Percentiles rank a stretch among this genome's conserved stretches.
Evolutionary conservation across 2,797 vertebrate genomes (phyloP).

Genomic region (Astyanax mexicanus): DNA sequence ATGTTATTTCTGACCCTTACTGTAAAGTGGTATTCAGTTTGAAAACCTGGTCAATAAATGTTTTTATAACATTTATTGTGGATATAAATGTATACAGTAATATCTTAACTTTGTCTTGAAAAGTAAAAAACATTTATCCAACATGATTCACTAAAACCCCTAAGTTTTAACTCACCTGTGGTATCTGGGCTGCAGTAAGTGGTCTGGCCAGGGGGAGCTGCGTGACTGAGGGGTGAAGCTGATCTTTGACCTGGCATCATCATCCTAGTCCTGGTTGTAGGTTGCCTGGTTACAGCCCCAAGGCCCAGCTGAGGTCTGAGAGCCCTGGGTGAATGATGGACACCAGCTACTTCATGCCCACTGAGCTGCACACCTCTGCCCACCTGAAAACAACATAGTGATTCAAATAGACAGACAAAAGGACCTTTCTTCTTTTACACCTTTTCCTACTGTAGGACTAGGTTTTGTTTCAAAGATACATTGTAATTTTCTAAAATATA

Average conservation of each 20-base stretch:
- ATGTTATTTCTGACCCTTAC: too few relatives aligned
- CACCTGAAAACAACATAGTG: conserved; percentile 31
- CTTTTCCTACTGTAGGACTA: too few relatives aligned
- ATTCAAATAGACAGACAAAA: background rate
- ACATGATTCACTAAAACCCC: background rate
- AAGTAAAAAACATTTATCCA: too few relatives aligned
- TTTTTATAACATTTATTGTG: too few relatives aligned
- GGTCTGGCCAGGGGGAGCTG: conserved; percentile 71
- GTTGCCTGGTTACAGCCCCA: conserved; percentile 87
- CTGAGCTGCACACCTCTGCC: conserved; percentile 64
- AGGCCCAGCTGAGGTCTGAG: conserved; percentile 92
- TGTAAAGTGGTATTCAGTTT: too few relatives aligned
- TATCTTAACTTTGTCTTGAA: too few relatives aligned
- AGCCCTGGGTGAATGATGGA: conserved; percentile 88
- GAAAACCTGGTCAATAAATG: too few relatives aligned
- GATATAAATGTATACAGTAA: too few relatives aligned
- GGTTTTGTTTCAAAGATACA: too few relatives aligned
- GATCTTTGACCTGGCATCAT: conserved; percentile 85
- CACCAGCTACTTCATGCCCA: conserved; percentile 79
- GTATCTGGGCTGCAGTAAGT: conserved; percentile 77
- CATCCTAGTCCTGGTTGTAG: conserved; percentile 84
- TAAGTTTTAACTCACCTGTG: conserved; percentile 78
- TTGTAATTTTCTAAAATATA: too few relatives aligned
- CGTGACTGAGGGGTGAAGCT: conserved; percentile 56
- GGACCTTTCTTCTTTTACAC: too few relatives aligned